Percentiles rank a stretch among this genome's conserved stretches.
Conservation (phyloP, 2,113 vertebrate genomes). For the Bombycilla garrulus region DNA sequence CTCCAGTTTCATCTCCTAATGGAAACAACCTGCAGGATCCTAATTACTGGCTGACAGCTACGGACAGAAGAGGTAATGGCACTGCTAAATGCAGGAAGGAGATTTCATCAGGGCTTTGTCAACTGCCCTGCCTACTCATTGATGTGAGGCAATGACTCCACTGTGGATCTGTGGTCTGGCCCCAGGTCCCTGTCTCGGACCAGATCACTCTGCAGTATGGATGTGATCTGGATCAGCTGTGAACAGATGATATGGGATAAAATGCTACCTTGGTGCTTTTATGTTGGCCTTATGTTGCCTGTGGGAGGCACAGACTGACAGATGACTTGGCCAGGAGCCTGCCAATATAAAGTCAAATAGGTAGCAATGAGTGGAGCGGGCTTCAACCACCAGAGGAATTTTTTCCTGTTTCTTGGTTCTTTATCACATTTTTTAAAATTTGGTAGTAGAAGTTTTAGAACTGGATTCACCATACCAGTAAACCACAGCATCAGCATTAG, state of each 20-base stretch:
- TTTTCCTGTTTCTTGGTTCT: background rate
- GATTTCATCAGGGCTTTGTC: conserved; percentile 29
- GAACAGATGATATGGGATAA: background rate
- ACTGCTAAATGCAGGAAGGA: conserved; percentile 22
- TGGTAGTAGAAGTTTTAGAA: background rate
- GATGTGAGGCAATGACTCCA: conserved; percentile 9
- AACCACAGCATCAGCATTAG: background rate
- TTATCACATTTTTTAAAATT: background rate
- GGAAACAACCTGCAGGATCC: conserved; percentile 52
- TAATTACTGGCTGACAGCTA: conserved; percentile 24
- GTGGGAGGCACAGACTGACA: background rate
- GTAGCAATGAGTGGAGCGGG: background rate
- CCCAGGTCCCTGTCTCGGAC: background rate
- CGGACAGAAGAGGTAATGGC: conserved; percentile 15
- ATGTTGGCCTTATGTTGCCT: background rate
- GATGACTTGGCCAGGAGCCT: background rate
- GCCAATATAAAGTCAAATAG: background rate
- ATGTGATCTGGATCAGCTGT: background rate
- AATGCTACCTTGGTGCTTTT: background rate
- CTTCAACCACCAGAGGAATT: background rate
- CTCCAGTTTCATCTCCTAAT: conserved; percentile 31
- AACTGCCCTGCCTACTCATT: background rate
- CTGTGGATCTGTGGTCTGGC: background rate
- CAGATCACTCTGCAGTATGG: background rate
- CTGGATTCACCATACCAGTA: background rate